Conservation (phyloP, 2,888 invertebrate species). For the Drosophila paracracens region DNA sequence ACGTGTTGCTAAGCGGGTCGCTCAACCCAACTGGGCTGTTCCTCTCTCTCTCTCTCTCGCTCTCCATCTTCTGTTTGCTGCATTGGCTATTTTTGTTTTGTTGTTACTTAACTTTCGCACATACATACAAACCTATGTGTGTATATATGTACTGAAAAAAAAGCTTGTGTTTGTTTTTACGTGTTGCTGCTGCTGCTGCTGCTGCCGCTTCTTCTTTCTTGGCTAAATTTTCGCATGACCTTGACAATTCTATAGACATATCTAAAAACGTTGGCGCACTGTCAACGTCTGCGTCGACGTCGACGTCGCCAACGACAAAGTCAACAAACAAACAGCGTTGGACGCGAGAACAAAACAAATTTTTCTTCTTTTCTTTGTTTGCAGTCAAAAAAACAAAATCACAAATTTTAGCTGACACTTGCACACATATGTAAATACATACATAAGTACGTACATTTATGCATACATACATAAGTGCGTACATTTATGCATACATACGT, state of each 20-base stretch:
- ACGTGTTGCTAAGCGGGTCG: slow-evolving; percentile 75
- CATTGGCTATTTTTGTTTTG: slow-evolving; percentile 26
- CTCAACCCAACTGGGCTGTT: slow-evolving; percentile 50
- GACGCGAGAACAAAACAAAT: slow-evolving; percentile 12
- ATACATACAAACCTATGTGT: slow-evolving; percentile 9
- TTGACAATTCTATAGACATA: slow-evolving; percentile 48
- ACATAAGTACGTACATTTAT: not conserved
- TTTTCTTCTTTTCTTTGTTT: slow-evolving; percentile 27
- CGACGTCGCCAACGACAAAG: slow-evolving; percentile 25
- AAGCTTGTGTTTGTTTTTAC: slow-evolving; percentile 2
- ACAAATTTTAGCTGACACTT: slow-evolving; percentile 29
- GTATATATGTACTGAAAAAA: not conserved
- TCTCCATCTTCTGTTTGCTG: slow-evolving; percentile 7
- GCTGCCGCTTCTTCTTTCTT: slow-evolving; percentile 11
- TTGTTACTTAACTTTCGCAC: slow-evolving; percentile 23
- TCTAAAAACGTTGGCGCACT: slow-evolving; percentile 27
- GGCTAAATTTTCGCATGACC: slow-evolving; percentile 50
- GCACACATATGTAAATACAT: not conserved
- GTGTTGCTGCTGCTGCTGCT: slow-evolving; percentile 6
- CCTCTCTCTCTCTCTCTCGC: not conserved
- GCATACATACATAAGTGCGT: not conserved
- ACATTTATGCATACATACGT: slow-evolving; percentile 1
- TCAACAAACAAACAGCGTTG: slow-evolving; percentile 39
- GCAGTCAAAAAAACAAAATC: slow-evolving; percentile 32
- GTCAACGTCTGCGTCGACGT: slow-evolving; percentile 16